phyloP scores from a whole-genome alignment of 2,113 vertebrate genomes.

The Notarius quadriscutis region DNA sequence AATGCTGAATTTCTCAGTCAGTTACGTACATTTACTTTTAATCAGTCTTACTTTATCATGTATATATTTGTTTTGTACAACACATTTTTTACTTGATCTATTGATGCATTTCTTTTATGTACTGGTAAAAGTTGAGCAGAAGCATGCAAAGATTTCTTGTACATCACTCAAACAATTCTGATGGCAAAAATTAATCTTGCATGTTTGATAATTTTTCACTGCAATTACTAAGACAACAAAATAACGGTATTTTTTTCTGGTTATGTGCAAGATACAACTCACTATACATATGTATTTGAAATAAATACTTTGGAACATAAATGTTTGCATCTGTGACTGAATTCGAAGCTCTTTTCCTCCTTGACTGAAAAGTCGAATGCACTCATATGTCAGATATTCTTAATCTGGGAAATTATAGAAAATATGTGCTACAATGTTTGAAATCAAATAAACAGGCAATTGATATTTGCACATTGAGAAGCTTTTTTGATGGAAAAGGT shows the following conservation, averaged over 20 bases:
- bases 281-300: constrained; percentile 16
- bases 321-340: not conserved
- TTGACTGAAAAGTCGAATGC: not conserved
- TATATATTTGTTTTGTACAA: constrained; percentile 33
- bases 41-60: constrained; percentile 10
- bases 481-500: not conserved
- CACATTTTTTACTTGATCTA: constrained; percentile 13
- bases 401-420: not conserved
- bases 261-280: constrained; percentile 6
- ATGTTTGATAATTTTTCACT: constrained; percentile 23
- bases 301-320: constrained; percentile 26
- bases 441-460: not conserved
- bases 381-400: not conserved
- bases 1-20: constrained; percentile 21
- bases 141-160: constrained; percentile 15
- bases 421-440: not conserved
- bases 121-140: not conserved
- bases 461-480: not conserved
- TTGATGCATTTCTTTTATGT: constrained; percentile 41
- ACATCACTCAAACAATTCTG: constrained; percentile 20
- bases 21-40: constrained; percentile 18
- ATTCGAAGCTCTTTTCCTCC: not conserved
- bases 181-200: not conserved
- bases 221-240: constrained; percentile 1
- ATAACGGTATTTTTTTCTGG: constrained; percentile 12